Evolutionary conservation across 92 coral and sea anemone genomes (phyloP).

Genomic region (Epizoanthus stellaris): DNA sequence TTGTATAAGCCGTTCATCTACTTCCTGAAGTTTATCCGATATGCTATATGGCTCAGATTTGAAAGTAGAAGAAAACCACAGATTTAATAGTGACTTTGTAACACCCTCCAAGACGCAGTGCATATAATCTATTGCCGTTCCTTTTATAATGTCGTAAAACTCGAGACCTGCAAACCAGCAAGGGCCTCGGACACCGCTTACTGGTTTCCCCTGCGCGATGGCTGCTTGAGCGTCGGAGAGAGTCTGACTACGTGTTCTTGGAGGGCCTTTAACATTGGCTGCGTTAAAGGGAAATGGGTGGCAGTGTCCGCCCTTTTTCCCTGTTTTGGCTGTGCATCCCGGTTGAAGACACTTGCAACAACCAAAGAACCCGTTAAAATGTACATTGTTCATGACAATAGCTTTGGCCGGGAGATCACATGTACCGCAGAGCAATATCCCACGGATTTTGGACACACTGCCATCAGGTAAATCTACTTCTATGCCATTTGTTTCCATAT

Average conservation of each 20-base stretch:
- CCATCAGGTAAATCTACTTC: slow-evolving; percentile 10
- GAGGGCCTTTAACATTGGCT: slow-evolving; percentile 52
- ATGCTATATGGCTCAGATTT: slow-evolving; percentile 44
- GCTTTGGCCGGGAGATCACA: slow-evolving; percentile 48
- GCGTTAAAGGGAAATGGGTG: slow-evolving; percentile 57
- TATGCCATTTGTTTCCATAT: slow-evolving; percentile 49
- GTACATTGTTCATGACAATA: slow-evolving; percentile 30
- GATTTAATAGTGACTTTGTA: slow-evolving; percentile 1
- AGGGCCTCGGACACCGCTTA: slow-evolving; percentile 59
- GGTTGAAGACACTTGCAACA: slow-evolving; percentile 54
- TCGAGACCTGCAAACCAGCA: slow-evolving; percentile 54
- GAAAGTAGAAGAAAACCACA: slow-evolving; percentile 40
- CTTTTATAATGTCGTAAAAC: slow-evolving; percentile 42
- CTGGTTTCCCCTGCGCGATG: slow-evolving; percentile 13
- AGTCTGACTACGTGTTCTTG: slow-evolving; percentile 42
- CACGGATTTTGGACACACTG: background rate
- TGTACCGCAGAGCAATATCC: slow-evolving; percentile 50
- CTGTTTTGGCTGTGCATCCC: slow-evolving; percentile 53
- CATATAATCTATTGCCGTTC: slow-evolving; percentile 63
- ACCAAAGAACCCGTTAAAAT: slow-evolving; percentile 59
- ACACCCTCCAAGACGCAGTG: slow-evolving; percentile 64
- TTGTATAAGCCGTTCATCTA: slow-evolving; percentile 50
- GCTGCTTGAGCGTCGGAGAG: slow-evolving; percentile 48
- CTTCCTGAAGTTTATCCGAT: slow-evolving; percentile 47
- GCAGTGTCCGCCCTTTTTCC: slow-evolving; percentile 47